These are phyloP conservation scores for Dioctria rufipes DNA, from an alignment of 2,888 invertebrate species.

Conservation along the genomic window DNA sequence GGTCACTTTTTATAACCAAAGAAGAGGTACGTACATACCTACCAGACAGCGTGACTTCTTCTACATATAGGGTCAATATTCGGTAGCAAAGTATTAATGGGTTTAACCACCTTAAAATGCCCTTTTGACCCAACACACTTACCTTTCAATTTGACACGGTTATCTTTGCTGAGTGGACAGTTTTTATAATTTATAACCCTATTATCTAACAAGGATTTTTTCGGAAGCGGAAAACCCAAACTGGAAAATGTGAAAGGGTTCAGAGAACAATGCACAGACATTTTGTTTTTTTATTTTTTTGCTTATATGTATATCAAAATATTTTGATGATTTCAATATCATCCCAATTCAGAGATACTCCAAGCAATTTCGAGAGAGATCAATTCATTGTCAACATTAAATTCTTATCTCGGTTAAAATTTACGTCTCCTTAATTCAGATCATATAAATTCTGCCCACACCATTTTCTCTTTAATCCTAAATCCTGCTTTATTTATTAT, in stretches of 20 bases:
- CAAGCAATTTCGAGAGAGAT: background rate
- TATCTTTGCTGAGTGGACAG: background rate
- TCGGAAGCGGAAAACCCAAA: constrained; percentile 39
- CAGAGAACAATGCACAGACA: background rate
- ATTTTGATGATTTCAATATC: constrained; percentile 27
- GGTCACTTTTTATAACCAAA: constrained; percentile 5
- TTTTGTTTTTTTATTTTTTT: too few species aligned
- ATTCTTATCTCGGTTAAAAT: constrained; percentile 15
- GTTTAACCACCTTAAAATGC: constrained; percentile 51
- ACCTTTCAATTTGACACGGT: constrained; percentile 31
- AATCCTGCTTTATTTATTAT: constrained; percentile 18
- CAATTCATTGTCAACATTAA: background rate
- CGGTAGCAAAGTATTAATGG: constrained; percentile 54
- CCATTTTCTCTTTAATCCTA: background rate
- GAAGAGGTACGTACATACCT: background rate
- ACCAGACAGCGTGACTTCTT: constrained; percentile 46
- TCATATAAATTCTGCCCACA: constrained; percentile 47
- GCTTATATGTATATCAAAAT: background rate
- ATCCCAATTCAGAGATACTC: background rate
- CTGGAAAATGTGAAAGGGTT: constrained; percentile 43
- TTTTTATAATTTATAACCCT: constrained; percentile 50
- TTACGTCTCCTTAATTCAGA: constrained; percentile 34
- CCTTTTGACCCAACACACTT: background rate
- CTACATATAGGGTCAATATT: constrained; percentile 30
- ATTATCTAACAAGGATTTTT: constrained; percentile 44